Conservation (phyloP, 2,888 invertebrate genomes). For the Heliconius sara region DNA sequence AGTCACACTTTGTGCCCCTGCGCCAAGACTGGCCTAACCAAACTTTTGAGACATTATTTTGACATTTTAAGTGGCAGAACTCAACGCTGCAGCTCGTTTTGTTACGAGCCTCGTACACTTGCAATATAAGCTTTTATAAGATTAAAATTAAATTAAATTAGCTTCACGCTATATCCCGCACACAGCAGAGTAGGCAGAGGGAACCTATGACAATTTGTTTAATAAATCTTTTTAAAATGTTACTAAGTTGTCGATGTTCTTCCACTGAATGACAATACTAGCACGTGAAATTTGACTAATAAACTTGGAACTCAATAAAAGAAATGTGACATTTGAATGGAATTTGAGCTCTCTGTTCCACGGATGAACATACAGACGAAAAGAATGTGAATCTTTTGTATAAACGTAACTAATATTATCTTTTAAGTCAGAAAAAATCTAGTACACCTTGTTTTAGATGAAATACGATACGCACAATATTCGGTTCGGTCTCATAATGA, state of each 20-base stretch:
- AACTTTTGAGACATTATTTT: too few species aligned
- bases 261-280: slow-evolving; percentile 44
- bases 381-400: slow-evolving; percentile 32
- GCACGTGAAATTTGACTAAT: slow-evolving; percentile 73
- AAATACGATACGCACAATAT: too few species aligned
- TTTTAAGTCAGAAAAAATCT: background rate
- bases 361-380: slow-evolving; percentile 53
- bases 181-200: too few species aligned
- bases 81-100: too few species aligned
- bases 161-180: too few species aligned
- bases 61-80: too few species aligned
- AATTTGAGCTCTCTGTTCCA: slow-evolving; percentile 67
- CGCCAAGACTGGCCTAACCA: too few species aligned
- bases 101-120: too few species aligned
- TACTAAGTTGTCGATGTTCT: background rate
- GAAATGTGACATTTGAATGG: slow-evolving; percentile 68
- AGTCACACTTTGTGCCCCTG: too few species aligned
- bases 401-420: background rate
- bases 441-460: background rate
- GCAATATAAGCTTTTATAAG: too few species aligned
- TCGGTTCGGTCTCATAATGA: too few species aligned
- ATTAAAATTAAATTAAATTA: too few species aligned
- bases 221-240: background rate
- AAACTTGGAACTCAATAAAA: slow-evolving; percentile 78
- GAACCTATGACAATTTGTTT: background rate